These are phyloP conservation scores for Fringilla coelebs DNA, from an alignment of 2,797 vertebrate genomes.

Conservation along the genomic window DNA sequence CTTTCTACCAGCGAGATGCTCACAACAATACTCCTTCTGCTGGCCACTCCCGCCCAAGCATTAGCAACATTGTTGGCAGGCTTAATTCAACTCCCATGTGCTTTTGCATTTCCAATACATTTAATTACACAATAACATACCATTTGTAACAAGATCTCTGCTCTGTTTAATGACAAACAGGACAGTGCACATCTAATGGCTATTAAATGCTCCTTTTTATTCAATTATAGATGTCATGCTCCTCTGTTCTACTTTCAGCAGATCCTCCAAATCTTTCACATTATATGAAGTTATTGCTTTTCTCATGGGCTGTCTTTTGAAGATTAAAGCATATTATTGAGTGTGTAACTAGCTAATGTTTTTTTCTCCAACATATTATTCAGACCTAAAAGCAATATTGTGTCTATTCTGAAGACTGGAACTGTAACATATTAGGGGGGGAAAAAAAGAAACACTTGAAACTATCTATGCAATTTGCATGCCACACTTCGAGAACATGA, in stretches of 20 bases:
- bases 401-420: neutral
- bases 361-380: neutral
- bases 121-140: conserved; percentile 27
- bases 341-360: neutral
- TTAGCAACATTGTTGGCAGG: neutral
- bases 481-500: neutral
- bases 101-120: conserved; percentile 17
- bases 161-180: conserved; percentile 29
- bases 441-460: neutral
- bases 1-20: neutral
- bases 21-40: neutral
- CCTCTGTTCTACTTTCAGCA: conserved; percentile 1
- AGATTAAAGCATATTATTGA: neutral
- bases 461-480: neutral
- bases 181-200: neutral
- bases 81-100: neutral
- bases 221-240: conserved; percentile 11
- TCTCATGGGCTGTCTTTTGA: neutral
- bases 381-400: neutral
- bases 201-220: conserved; percentile 27
- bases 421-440: neutral
- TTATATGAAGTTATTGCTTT: neutral
- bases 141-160: conserved; percentile 25
- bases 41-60: neutral
- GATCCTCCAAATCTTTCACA: neutral